Conservation (phyloP, 1,140 invertebrate genomes). For the Zaprionus nigranus region DNA sequence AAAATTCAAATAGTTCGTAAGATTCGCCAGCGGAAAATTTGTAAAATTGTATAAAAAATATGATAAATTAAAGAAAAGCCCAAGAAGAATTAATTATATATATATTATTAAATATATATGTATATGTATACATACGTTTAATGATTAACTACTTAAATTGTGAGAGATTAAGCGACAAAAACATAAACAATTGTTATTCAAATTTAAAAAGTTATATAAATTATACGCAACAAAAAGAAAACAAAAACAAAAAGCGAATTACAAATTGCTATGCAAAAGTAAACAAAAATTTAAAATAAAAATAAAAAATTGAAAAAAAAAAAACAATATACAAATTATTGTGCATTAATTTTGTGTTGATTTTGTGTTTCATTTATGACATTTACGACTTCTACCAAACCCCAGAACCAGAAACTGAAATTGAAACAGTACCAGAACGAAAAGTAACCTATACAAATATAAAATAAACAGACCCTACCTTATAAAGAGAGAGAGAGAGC, state of each 20-base stretch:
- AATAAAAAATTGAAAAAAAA: constrained; percentile 32
- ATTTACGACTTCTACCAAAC: constrained; percentile 8
- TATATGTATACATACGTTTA: constrained; percentile 52
- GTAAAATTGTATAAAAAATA: constrained; percentile 71
- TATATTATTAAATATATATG: constrained; percentile 3
- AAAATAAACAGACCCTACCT: constrained; percentile 44
- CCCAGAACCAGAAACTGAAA: constrained; percentile 54
- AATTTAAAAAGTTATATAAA: constrained; percentile 74
- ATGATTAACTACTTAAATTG: constrained; percentile 51
- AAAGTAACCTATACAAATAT: constrained; percentile 26
- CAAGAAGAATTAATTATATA: constrained; percentile 22
- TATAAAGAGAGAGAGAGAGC: not conserved
- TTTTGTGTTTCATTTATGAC: constrained; percentile 67
- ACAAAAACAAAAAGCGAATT: constrained; percentile 42
- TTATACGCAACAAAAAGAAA: constrained; percentile 54
- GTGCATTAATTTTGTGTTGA: constrained; percentile 61
- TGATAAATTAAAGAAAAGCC: constrained; percentile 27
- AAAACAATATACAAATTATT: constrained; percentile 64
- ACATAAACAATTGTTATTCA: constrained; percentile 69
- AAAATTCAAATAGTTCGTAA: constrained; percentile 67
- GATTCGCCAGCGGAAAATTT: constrained; percentile 48
- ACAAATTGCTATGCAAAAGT: constrained; percentile 74
- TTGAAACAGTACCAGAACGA: constrained; percentile 44
- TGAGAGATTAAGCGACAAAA: constrained; percentile 52
- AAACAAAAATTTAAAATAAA: constrained; percentile 48